A percentile compares a stretch with the other conserved stretches of the same genome.
These are phyloP conservation scores for Pristionchus entomophagus DNA, from an alignment of 2,888 invertebrate species.

Conservation along the genomic window DNA sequence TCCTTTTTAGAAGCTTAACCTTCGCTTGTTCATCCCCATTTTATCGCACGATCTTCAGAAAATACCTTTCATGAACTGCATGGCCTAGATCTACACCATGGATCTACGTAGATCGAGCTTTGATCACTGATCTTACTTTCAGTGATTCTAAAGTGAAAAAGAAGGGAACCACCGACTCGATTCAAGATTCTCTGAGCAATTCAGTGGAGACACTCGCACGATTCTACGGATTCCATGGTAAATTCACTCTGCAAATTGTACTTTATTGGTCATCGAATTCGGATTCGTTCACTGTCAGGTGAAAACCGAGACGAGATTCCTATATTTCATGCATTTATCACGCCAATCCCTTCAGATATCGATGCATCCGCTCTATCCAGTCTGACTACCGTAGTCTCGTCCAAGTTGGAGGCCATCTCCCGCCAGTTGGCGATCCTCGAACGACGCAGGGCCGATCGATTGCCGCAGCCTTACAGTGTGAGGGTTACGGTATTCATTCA, in stretches of 20 bases:
- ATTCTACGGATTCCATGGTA: background rate
- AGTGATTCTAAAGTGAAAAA: background rate
- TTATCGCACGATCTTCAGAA: too few relatives aligned
- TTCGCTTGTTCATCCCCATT: too few relatives aligned
- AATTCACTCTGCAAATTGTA: background rate
- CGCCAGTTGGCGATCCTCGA: conserved; percentile 47
- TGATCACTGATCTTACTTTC: background rate
- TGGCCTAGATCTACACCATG: too few relatives aligned
- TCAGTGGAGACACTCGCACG: background rate
- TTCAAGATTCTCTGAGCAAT: background rate
- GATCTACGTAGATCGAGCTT: too few relatives aligned
- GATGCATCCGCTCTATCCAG: background rate
- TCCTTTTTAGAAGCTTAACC: too few relatives aligned
- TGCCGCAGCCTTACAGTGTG: conserved; percentile 32
- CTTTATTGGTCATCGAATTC: too few relatives aligned
- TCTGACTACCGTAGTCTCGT: conserved; percentile 20
- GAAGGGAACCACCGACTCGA: background rate
- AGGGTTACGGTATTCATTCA: background rate
- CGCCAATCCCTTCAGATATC: background rate
- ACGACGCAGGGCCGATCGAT: conserved; percentile 48
- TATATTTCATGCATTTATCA: too few relatives aligned
- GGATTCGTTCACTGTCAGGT: too few relatives aligned
- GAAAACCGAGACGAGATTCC: too few relatives aligned
- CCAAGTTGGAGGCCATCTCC: conserved; percentile 4
- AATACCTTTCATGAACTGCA: too few relatives aligned